A percentile compares a stretch with the other conserved stretches of the same genome.
Evolutionary conservation across 1,140 invertebrate species (phyloP).

Genomic region (Hetaerina americana): DNA sequence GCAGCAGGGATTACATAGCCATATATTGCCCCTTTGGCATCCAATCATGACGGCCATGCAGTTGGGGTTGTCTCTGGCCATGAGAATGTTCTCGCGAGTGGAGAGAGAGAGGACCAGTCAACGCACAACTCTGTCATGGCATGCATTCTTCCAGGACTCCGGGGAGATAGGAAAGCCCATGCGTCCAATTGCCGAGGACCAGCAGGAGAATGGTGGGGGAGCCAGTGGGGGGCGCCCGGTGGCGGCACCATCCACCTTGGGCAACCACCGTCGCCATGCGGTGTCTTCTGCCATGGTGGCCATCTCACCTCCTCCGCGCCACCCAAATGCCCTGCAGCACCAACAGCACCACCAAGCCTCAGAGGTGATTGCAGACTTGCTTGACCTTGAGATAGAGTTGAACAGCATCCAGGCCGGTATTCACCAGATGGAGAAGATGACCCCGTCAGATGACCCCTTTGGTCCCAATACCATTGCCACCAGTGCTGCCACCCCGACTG

Average conservation of each 20-base stretch:
- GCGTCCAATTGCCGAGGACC: neutral
- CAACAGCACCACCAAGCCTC: constrained; percentile 19
- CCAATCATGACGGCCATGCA: too few species aligned
- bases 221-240: constrained; percentile 26
- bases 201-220: constrained; percentile 12
- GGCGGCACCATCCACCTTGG: constrained; percentile 31
- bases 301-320: constrained; percentile 16
- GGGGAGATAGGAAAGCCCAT: neutral
- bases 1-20: too few species aligned
- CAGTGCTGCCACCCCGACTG: constrained; percentile 30
- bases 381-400: constrained; percentile 87
- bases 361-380: constrained; percentile 61
- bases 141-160: neutral
- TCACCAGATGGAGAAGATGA: constrained; percentile 73
- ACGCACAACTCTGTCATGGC: too few species aligned
- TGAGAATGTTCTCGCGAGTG: too few species aligned
- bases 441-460: constrained; percentile 53
- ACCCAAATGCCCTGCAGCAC: neutral
- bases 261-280: constrained; percentile 19
- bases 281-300: constrained; percentile 25
- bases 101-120: too few species aligned
- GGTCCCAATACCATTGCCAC: too few species aligned
- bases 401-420: constrained; percentile 78
- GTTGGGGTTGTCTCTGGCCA: too few species aligned
- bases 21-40: too few species aligned